Conservation (phyloP, 1,140 invertebrate species). For the Metaphire vulgaris region DNA sequence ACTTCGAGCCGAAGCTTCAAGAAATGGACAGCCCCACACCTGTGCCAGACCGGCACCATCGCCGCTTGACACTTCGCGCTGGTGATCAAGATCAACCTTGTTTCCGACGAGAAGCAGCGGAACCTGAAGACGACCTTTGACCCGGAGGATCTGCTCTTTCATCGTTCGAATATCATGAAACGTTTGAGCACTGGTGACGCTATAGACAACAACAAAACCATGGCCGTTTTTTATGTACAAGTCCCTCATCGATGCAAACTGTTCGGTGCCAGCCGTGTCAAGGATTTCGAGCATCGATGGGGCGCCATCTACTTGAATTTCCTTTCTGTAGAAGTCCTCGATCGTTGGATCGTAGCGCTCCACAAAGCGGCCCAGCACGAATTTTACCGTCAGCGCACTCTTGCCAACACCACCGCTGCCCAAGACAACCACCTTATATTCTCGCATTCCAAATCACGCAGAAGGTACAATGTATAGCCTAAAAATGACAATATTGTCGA, state of each 20-base stretch:
- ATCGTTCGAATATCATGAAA: no score
- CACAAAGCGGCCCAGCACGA: no score
- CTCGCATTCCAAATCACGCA: conserved; percentile 25
- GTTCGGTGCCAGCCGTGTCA: no score
- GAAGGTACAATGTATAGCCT: no score
- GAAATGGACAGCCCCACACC: conserved; percentile 91
- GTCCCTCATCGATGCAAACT: conserved; percentile 58
- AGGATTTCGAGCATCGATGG: conserved; percentile 98
- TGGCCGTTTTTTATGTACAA: no score
- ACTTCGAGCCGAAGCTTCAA: conserved; percentile 96
- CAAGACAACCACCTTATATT: conserved; percentile 67
- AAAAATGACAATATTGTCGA: no score
- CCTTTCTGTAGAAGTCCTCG: conserved; percentile 97
- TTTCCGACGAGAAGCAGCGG: conserved; percentile 86
- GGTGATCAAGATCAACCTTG: conserved; percentile 85
- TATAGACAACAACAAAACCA: conserved; percentile 98
- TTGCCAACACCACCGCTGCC: conserved; percentile 98
- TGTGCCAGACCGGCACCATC: conserved; percentile 78
- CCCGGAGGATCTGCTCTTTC: conserved; percentile 93
- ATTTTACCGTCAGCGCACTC: conserved; percentile 68
- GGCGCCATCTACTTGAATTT: conserved; percentile 94
- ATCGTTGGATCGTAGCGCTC: no score
- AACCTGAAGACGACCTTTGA: conserved; percentile 68
- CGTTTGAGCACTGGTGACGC: conserved; percentile 81
- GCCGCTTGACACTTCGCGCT: conserved; percentile 70